A percentile compares a stretch with the other conserved stretches of the same genome.
These are phyloP conservation scores for Rynchops niger DNA, from an alignment of 2,113 vertebrate genomes.

Conservation along the genomic window DNA sequence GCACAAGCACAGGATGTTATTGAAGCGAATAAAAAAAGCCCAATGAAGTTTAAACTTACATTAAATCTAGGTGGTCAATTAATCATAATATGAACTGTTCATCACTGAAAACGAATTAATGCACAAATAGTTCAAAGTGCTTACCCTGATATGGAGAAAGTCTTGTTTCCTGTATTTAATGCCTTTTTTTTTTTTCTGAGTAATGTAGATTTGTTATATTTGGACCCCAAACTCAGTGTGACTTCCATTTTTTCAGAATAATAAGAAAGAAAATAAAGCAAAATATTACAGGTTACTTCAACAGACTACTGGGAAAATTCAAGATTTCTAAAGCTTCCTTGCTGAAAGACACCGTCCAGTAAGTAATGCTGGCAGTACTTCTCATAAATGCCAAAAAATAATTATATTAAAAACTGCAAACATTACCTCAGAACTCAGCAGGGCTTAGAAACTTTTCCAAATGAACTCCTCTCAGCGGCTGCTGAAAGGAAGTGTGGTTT, in stretches of 20 bases:
- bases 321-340: slow-evolving; percentile 9
- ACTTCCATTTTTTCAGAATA: background rate
- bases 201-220: background rate
- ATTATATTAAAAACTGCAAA: background rate
- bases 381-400: background rate
- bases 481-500: background rate
- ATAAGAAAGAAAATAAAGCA: background rate
- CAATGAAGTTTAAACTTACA: background rate
- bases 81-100: background rate
- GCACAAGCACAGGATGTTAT: background rate
- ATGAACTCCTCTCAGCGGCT: background rate
- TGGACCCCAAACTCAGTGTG: background rate
- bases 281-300: background rate
- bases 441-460: background rate
- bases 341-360: background rate
- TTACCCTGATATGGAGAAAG: background rate
- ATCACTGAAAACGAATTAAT: background rate
- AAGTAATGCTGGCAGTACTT: background rate
- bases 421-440: background rate
- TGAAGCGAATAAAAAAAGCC: background rate
- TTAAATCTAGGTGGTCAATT: background rate
- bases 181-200: background rate
- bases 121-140: background rate
- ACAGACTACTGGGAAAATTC: background rate
- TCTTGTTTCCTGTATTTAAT: background rate